Percentiles rank a stretch among this genome's conserved stretches.
Conservation (phyloP, 2,888 invertebrate species). For the Microdon myrmicae region DNA sequence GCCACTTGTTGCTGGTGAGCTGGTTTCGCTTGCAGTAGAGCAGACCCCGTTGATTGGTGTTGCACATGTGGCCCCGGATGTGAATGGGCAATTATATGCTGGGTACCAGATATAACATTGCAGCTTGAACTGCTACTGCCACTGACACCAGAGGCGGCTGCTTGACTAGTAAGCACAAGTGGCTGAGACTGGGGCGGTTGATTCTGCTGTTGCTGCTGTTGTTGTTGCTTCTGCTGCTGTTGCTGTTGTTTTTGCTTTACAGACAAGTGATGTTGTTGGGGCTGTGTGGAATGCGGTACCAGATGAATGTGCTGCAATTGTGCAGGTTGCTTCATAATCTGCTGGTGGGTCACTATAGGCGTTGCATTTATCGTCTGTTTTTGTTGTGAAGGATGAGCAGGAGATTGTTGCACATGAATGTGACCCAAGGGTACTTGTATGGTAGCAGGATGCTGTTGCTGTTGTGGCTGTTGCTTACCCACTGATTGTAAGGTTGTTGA, state of each 20-base stretch:
- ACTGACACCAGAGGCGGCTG: constrained; percentile 30
- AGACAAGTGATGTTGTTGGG: constrained; percentile 55
- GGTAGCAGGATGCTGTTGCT: constrained; percentile 35
- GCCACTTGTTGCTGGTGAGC: constrained; percentile 48
- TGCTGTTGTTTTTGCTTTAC: constrained; percentile 55
- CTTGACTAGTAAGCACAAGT: constrained; percentile 37
- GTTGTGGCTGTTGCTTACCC: constrained; percentile 31
- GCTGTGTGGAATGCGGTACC: constrained; percentile 25
- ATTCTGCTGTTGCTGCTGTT: constrained; percentile 57
- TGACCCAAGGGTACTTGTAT: constrained; percentile 51
- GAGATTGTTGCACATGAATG: constrained; percentile 35
- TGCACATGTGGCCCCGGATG: constrained; percentile 59
- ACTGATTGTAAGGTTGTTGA: constrained; percentile 40
- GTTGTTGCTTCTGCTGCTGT: constrained; percentile 58
- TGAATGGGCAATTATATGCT: constrained; percentile 53
- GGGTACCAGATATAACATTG: constrained; percentile 42
- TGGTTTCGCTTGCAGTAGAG: constrained; percentile 57
- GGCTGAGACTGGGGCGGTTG: constrained; percentile 55
- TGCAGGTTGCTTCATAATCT: constrained; percentile 48
- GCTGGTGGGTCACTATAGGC: constrained; percentile 56
- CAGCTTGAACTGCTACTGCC: constrained; percentile 14
- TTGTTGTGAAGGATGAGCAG: constrained; percentile 33
- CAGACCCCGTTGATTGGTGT: constrained; percentile 56
- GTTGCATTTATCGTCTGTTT: constrained; percentile 43
- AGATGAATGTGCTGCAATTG: constrained; percentile 42